These are phyloP conservation scores for Synanceia verrucosa DNA, from an alignment of 2,797 vertebrate species.

Conservation along the genomic window DNA sequence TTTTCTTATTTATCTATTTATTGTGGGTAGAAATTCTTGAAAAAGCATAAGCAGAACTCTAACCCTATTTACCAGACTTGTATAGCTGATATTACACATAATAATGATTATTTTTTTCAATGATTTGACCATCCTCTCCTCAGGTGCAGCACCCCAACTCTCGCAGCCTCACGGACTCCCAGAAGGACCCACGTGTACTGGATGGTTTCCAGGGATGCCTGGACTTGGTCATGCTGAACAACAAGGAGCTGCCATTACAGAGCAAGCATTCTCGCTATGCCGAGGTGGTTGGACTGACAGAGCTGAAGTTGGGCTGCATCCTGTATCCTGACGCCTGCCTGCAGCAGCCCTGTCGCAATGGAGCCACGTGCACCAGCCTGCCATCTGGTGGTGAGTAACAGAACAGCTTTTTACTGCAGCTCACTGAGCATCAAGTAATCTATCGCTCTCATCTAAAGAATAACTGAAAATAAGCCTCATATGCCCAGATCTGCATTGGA, in stretches of 20 bases:
- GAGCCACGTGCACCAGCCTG: slow-evolving; percentile 89
- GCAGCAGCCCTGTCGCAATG: slow-evolving; percentile 90
- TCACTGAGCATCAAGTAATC: too few relatives aligned
- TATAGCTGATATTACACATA: too few relatives aligned
- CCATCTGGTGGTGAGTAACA: slow-evolving; percentile 90
- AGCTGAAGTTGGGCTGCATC: slow-evolving; percentile 93
- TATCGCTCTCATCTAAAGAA: too few relatives aligned
- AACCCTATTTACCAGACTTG: too few relatives aligned
- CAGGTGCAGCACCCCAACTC: slow-evolving; percentile 88
- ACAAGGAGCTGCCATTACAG: slow-evolving; percentile 92
- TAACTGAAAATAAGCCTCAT: too few relatives aligned
- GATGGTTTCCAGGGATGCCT: slow-evolving; percentile 96
- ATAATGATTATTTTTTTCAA: too few relatives aligned
- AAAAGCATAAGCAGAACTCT: too few relatives aligned
- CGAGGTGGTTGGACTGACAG: slow-evolving; percentile 93
- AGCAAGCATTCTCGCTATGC: slow-evolving; percentile 94
- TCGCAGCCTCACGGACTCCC: slow-evolving; percentile 84
- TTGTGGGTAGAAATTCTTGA: too few relatives aligned
- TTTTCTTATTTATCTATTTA: too few relatives aligned
- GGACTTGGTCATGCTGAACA: slow-evolving; percentile 92
- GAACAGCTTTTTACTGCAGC: too few relatives aligned
- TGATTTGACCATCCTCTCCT: background rate
- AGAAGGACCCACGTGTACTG: slow-evolving; percentile 85
- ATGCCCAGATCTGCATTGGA: too few relatives aligned
- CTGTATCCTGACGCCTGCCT: slow-evolving; percentile 93